phyloP scores from a whole-genome alignment of 1,140 invertebrate genomes.

The Drosophila bipectinata region DNA sequence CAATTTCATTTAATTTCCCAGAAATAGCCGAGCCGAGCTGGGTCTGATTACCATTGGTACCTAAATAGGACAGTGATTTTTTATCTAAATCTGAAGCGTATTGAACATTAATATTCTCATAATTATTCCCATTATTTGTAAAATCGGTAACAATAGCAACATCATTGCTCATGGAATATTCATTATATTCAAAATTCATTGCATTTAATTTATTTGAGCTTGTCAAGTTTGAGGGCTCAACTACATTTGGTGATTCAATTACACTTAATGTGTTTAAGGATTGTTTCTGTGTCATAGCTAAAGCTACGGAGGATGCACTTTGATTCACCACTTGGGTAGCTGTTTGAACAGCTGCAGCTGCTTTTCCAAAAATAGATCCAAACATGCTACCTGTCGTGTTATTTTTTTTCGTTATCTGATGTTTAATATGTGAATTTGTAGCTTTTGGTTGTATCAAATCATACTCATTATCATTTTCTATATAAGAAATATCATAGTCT shows the following conservation, averaged over 20 bases:
- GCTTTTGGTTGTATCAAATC: neutral
- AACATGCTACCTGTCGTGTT: conserved; percentile 58
- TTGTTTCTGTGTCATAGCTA: conserved; percentile 84
- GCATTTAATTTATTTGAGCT: conserved; percentile 7
- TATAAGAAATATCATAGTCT: neutral
- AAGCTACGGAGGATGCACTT: conserved; percentile 79
- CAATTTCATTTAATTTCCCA: conserved; percentile 10
- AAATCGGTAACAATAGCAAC: conserved; percentile 35
- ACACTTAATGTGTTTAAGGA: conserved; percentile 17
- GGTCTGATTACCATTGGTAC: conserved; percentile 55
- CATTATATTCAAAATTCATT: conserved; percentile 33
- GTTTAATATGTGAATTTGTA: conserved; percentile 5
- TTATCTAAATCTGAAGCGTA: conserved; percentile 28
- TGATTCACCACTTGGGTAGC: conserved; percentile 84
- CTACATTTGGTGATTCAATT: conserved; percentile 13
- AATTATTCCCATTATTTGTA: conserved; percentile 53
- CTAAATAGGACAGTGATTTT: conserved; percentile 37
- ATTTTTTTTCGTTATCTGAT: conserved; percentile 19
- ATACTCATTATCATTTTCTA: neutral
- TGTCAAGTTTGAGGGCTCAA: neutral
- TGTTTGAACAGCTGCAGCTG: conserved; percentile 83
- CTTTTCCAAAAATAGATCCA: conserved; percentile 72
- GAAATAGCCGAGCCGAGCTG: conserved; percentile 12
- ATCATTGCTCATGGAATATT: conserved; percentile 21
- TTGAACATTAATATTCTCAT: conserved; percentile 62